A percentile compares a stretch with the other conserved stretches of the same genome.
These are phyloP conservation scores for Aphelenchoides fujianensis DNA, from an alignment of 1,140 invertebrate genomes.

Conservation along the genomic window DNA sequence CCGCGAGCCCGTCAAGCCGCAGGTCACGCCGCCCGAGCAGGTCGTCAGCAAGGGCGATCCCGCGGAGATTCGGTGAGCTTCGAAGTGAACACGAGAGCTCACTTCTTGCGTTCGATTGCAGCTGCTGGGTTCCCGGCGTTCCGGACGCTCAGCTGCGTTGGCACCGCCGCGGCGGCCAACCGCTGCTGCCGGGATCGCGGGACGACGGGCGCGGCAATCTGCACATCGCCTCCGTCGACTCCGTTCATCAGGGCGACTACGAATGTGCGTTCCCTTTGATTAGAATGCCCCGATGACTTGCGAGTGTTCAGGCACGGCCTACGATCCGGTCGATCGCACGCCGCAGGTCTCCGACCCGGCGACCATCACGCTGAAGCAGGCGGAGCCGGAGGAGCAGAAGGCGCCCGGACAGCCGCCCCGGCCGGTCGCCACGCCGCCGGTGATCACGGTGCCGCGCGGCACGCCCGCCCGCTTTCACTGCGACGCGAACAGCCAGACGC, in stretches of 20 bases:
- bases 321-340: conserved; percentile 34
- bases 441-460: conserved; percentile 53
- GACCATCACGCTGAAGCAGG: conserved; percentile 22
- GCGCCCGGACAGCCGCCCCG: conserved; percentile 47
- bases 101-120: too few relatives aligned
- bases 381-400: conserved; percentile 21
- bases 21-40: conserved; percentile 55
- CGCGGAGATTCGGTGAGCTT: too few relatives aligned
- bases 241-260: conserved; percentile 48
- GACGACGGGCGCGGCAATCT: conserved; percentile 48
- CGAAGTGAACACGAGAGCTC: too few relatives aligned
- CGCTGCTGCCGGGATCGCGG: conserved; percentile 38
- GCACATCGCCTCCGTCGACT: conserved; percentile 27
- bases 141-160: conserved; percentile 31
- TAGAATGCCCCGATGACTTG: too few relatives aligned
- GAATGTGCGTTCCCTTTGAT: too few relatives aligned
- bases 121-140: conserved; percentile 57
- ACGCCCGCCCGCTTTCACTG: conserved; percentile 56
- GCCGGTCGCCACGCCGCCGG: conserved; percentile 58
- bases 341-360: conserved; percentile 34
- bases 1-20: conserved; percentile 46
- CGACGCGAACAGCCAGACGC: conserved; percentile 52
- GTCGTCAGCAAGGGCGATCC: conserved; percentile 19
- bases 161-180: conserved; percentile 32
- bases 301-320: too few relatives aligned